phyloP scores from a whole-genome alignment of 2,113 vertebrate genomes.

The Oreochromis tanganicae region DNA sequence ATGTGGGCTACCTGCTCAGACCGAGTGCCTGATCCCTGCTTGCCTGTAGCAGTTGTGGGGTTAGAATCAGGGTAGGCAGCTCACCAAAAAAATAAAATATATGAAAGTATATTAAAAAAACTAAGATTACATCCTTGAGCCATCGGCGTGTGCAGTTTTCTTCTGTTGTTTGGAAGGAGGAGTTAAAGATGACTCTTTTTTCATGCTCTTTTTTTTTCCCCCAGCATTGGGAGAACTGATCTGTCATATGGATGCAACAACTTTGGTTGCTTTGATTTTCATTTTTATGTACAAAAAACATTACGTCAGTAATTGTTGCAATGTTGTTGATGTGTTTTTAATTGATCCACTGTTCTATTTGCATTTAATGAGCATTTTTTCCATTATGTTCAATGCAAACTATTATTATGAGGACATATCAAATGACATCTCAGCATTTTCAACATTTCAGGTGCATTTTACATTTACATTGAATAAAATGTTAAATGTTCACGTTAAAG shows the following conservation, averaged over 20 bases:
- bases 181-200: background rate
- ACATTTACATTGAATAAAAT: background rate
- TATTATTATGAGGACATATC: background rate
- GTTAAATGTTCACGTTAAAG: background rate
- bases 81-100: background rate
- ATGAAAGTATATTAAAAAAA: background rate
- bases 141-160: fast-evolving
- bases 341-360: background rate
- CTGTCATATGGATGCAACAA: background rate
- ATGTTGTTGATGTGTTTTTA: background rate
- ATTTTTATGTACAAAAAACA: background rate
- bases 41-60: background rate
- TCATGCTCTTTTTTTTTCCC: background rate
- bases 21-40: background rate
- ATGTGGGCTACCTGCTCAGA: background rate
- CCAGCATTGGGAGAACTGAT: background rate
- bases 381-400: background rate
- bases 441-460: background rate
- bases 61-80: fast-evolving
- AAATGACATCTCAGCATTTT: background rate
- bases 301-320: background rate
- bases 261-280: background rate
- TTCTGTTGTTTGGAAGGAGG: background rate
- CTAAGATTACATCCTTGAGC: background rate
- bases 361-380: background rate